These are phyloP conservation scores for Phocoena sinus DNA, from an alignment of 2,113 vertebrate genomes.

Conservation along the genomic window DNA sequence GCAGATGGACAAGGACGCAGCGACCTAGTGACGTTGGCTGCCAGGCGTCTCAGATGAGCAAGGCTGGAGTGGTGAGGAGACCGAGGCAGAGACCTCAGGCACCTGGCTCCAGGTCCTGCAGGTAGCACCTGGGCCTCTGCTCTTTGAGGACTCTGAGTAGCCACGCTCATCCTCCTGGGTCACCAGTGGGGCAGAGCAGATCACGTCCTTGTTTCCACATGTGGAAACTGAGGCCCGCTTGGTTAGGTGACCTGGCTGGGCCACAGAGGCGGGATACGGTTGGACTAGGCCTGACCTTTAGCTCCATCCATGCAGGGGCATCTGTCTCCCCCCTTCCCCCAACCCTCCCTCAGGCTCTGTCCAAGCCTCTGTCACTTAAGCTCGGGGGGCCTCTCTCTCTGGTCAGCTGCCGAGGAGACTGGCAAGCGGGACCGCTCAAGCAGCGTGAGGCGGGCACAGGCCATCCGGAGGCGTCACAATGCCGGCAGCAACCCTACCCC, in stretches of 20 bases:
- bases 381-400: not conserved
- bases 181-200: not conserved
- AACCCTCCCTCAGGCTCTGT: not conserved
- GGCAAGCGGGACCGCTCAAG: slow-evolving; percentile 84
- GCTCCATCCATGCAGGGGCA: not conserved
- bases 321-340: not conserved
- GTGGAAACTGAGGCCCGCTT: not conserved
- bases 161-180: accelerated
- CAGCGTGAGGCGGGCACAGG: slow-evolving; percentile 89
- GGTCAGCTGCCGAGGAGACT: slow-evolving; percentile 80
- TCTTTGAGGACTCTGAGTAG: not conserved
- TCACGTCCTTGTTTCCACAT: not conserved
- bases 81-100: not conserved
- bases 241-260: not conserved
- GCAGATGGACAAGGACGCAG: accelerated
- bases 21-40: accelerated
- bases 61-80: not conserved
- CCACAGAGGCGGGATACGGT: not conserved
- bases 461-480: slow-evolving; percentile 91
- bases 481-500: slow-evolving; percentile 93
- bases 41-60: not conserved
- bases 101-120: not conserved
- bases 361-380: not conserved
- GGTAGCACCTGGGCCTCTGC: not conserved
- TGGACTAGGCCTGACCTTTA: not conserved